Base-by-base conservation (phyloP, 1,140 invertebrate genomes). In the Bombus confusus region DNA sequence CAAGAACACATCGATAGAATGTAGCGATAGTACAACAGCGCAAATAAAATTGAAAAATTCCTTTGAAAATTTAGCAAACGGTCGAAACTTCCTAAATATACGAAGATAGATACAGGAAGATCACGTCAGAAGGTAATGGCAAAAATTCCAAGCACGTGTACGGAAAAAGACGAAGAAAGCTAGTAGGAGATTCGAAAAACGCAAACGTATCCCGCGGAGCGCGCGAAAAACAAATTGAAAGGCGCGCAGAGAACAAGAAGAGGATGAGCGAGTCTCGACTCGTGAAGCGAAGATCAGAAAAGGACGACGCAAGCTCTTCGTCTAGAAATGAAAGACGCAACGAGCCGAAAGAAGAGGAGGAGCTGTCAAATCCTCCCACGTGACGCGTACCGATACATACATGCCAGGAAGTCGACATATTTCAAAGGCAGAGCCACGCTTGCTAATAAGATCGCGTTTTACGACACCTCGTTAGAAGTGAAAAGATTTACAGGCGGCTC, bases 371-470 rank as follows among this genome's bases (percentile, higher is more conserved):
- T 39, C 37, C 52, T 81, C 59, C 77, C 78, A 87, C 86, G 59
- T 84, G 77, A 82, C 76, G 73, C 25, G 47, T 41, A 76, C 37
- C 83, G 68, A 73, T 85, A 71, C 47, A 25, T 22, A 52, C 37
- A 9, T 2, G 75, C 31, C 37, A 68, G 64, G 79, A 91, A 83
- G 83, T 85, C 47, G 80, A 88, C 89, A 86, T 90, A 90, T 92
- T 91, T 92, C 91, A 88, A 91, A 90, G 91, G 85, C 88, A 62
- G 28, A n/a, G 89, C 82, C 83, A 83, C 57, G 89, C 57, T 82
- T 83, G 91, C 92, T 94, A 94, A 94, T 93, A 92, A 90, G 92
- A 93, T 93, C 92, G 91, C 93, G 91, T 93, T 93, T 94, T 94
- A 94, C 92, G 93, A 92, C 91, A 88, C 90, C 93, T 94, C 91